Evolutionary conservation across 2,888 invertebrate genomes (phyloP).

Genomic region (Andrena dorsata): DNA sequence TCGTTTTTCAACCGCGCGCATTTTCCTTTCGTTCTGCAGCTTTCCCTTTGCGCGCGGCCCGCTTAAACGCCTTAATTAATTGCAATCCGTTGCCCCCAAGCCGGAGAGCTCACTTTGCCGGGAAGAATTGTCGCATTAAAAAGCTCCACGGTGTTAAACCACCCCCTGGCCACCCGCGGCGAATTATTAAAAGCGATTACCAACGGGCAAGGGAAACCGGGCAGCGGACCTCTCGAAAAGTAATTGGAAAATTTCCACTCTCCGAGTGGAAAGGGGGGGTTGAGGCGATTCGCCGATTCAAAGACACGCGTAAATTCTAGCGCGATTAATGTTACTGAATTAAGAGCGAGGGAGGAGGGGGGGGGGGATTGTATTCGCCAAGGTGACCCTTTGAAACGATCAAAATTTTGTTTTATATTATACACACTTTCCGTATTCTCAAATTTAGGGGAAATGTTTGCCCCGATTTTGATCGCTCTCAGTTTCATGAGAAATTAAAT

Average conservation of each 20-base stretch:
- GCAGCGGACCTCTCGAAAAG: neutral
- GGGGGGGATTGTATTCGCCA: too few relatives aligned
- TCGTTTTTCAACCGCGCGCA: slow-evolving; percentile 30
- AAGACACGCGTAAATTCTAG: too few relatives aligned
- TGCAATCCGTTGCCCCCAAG: slow-evolving; percentile 54
- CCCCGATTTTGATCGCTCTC: too few relatives aligned
- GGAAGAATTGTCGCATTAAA: slow-evolving; percentile 54
- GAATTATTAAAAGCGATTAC: slow-evolving; percentile 42
- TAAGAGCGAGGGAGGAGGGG: too few relatives aligned
- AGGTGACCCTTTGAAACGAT: too few relatives aligned
- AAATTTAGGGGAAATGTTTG: too few relatives aligned
- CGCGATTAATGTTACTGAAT: too few relatives aligned
- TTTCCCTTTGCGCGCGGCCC: slow-evolving; percentile 37
- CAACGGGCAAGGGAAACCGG: slow-evolving; percentile 20
- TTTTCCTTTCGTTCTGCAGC: slow-evolving; percentile 20
- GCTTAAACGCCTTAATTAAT: slow-evolving; percentile 62
- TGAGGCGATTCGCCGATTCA: too few relatives aligned
- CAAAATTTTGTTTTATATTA: too few relatives aligned
- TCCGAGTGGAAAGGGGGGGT: too few relatives aligned
- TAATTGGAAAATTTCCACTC: slow-evolving; percentile 24
- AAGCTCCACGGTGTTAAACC: slow-evolving; percentile 38
- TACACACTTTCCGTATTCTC: too few relatives aligned
- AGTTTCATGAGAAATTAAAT: too few relatives aligned
- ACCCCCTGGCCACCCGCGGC: neutral
- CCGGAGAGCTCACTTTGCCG: slow-evolving; percentile 34